phyloP scores from a whole-genome alignment of 2,888 invertebrate species.

The Alsophila aescularia region DNA sequence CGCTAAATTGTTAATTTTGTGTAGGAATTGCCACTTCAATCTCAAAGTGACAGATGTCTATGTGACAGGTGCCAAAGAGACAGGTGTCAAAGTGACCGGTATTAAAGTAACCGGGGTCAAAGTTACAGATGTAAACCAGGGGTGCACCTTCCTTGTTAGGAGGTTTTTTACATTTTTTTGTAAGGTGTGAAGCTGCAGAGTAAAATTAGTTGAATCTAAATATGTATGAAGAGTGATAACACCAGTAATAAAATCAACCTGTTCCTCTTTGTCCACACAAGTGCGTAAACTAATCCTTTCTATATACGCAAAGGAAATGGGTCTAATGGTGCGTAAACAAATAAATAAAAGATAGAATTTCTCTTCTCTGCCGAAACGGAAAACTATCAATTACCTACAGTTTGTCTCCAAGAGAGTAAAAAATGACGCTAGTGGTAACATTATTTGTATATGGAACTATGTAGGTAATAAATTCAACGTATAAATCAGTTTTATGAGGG shows the following conservation, averaged over 20 bases:
- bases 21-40: too few species aligned
- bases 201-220: too few species aligned
- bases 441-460: slow-evolving; percentile 16
- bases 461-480: slow-evolving; percentile 3
- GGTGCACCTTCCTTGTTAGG: too few species aligned
- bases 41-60: too few species aligned
- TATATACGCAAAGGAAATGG: slow-evolving; percentile 5
- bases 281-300: slow-evolving; percentile 23
- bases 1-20: too few species aligned
- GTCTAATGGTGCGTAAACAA: slow-evolving; percentile 24
- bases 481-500: slow-evolving; percentile 19
- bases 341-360: slow-evolving; percentile 22
- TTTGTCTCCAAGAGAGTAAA: slow-evolving; percentile 4
- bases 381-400: slow-evolving; percentile 18
- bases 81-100: too few species aligned
- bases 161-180: too few species aligned
- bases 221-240: background rate
- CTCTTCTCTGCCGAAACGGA: slow-evolving; percentile 4
- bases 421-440: slow-evolving; percentile 3
- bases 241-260: background rate
- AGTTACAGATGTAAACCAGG: too few species aligned
- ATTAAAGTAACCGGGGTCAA: too few species aligned
- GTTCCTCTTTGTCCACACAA: slow-evolving; percentile 1
- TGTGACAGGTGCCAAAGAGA: too few species aligned
- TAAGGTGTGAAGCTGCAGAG: too few species aligned